Percentiles rank a stretch among this genome's conserved stretches.
phyloP scores from a whole-genome alignment of 2,888 invertebrate species.

The Sacculina carcini region DNA sequence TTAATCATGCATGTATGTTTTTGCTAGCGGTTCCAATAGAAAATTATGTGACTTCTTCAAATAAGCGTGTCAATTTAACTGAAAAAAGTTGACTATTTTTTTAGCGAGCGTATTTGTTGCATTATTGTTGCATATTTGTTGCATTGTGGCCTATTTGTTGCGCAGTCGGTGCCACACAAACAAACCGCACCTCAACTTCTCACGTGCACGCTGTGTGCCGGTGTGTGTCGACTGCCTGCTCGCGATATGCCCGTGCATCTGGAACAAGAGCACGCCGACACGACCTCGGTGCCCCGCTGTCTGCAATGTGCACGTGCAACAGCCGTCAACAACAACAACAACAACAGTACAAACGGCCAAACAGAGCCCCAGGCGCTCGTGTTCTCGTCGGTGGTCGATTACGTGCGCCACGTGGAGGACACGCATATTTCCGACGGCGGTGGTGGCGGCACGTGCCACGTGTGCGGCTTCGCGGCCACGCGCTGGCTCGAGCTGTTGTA shows the following conservation, averaged over 20 bases:
- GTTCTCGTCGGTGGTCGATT: background rate
- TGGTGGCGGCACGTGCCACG: slow-evolving; percentile 7
- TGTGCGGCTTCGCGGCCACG: slow-evolving; percentile 9
- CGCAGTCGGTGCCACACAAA: too few relatives aligned
- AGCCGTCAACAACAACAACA: background rate
- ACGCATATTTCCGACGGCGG: slow-evolving; percentile 3
- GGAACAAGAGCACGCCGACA: background rate
- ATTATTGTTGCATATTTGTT: too few relatives aligned
- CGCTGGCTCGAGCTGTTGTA: slow-evolving; percentile 9
- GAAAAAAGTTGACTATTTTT: too few relatives aligned
- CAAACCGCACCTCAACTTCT: too few relatives aligned
- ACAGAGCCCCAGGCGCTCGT: background rate
- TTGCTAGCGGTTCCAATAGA: too few relatives aligned
- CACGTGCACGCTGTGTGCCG: background rate
- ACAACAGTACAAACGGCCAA: background rate
- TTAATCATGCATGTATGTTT: too few relatives aligned
- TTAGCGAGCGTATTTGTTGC: too few relatives aligned
- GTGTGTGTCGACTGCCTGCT: background rate
- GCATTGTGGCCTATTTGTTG: too few relatives aligned
- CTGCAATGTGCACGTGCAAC: too few relatives aligned
- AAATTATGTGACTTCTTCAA: too few relatives aligned
- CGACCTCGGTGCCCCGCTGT: too few relatives aligned
- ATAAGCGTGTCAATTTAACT: too few relatives aligned
- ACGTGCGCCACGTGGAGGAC: slow-evolving; percentile 6
- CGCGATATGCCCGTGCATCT: background rate